A percentile compares a stretch with the other conserved stretches of the same genome.
Evolutionary conservation across 2,113 vertebrate genomes (phyloP).

Genomic region (Tinamus guttatus): DNA sequence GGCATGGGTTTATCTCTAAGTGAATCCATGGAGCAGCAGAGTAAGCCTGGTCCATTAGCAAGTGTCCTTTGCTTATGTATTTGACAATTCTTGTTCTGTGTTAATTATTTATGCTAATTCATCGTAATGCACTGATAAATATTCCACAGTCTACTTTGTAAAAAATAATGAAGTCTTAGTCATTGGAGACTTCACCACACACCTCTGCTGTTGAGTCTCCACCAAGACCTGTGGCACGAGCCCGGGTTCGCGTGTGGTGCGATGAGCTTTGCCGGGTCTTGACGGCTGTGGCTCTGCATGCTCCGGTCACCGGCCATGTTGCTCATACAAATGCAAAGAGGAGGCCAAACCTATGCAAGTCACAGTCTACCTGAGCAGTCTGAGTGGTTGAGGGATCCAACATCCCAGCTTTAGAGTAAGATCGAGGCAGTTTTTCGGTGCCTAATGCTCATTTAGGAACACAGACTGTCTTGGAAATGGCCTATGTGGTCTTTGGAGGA

Average conservation of each 20-base stretch:
- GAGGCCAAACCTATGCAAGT: background rate
- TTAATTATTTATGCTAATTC: constrained; percentile 75
- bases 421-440: background rate
- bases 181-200: constrained; percentile 46
- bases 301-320: background rate
- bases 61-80: constrained; percentile 11
- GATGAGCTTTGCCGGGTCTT: accelerated
- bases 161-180: constrained; percentile 71
- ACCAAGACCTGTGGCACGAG: accelerated
- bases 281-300: accelerated
- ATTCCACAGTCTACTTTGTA: constrained; percentile 63
- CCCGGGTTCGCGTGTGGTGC: background rate
- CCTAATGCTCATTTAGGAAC: background rate
- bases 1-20: background rate
- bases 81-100: background rate
- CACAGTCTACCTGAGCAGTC: accelerated
- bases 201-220: background rate
- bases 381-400: background rate
- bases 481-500: background rate
- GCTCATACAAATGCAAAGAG: background rate
- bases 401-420: accelerated
- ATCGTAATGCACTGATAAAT: constrained; percentile 50
- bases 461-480: background rate
- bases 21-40: background rate
- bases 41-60: constrained; percentile 37